Percentiles rank a stretch among this genome's conserved stretches.
Conservation (phyloP, 1,140 invertebrate genomes). For the Aphelenchoides besseyi region DNA sequence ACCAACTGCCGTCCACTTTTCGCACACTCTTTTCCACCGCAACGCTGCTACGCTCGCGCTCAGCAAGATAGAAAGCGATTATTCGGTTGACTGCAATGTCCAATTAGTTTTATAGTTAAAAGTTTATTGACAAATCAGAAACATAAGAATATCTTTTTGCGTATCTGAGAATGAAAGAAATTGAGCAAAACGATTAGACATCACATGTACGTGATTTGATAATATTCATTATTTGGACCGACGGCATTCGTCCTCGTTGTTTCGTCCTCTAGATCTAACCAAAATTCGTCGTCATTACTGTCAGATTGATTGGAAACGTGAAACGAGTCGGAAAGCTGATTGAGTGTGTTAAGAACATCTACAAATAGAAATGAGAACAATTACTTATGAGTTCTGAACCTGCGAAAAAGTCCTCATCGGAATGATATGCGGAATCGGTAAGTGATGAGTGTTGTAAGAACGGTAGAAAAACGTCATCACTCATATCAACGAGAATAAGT, state of each 20-base stretch:
- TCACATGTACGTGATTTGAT: slow-evolving; percentile 26
- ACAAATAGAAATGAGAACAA: background rate
- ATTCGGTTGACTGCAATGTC: background rate
- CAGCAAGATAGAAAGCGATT: background rate
- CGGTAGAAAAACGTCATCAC: slow-evolving; percentile 39
- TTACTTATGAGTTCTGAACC: slow-evolving; percentile 6
- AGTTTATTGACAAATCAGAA: slow-evolving; percentile 18
- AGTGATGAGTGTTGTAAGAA: slow-evolving; percentile 23
- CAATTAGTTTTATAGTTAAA: slow-evolving; percentile 14
- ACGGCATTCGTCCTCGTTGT: too few species aligned
- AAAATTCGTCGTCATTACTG: background rate
- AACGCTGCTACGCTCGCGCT: background rate
- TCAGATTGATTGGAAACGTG: background rate
- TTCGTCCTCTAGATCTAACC: too few species aligned
- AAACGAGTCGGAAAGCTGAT: slow-evolving; percentile 10
- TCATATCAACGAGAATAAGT: slow-evolving; percentile 38
- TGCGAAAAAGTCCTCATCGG: slow-evolving; percentile 40
- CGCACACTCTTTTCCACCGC: background rate
- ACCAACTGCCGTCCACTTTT: background rate
- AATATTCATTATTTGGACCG: slow-evolving; percentile 25
- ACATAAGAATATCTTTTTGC: background rate
- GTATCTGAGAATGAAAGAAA: slow-evolving; percentile 12
- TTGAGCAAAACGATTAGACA: slow-evolving; percentile 5
- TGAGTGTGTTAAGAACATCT: slow-evolving; percentile 23
- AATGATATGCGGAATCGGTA: slow-evolving; percentile 40